Conservation (phyloP, 2,888 invertebrate genomes). For the Alcis repandata region DNA sequence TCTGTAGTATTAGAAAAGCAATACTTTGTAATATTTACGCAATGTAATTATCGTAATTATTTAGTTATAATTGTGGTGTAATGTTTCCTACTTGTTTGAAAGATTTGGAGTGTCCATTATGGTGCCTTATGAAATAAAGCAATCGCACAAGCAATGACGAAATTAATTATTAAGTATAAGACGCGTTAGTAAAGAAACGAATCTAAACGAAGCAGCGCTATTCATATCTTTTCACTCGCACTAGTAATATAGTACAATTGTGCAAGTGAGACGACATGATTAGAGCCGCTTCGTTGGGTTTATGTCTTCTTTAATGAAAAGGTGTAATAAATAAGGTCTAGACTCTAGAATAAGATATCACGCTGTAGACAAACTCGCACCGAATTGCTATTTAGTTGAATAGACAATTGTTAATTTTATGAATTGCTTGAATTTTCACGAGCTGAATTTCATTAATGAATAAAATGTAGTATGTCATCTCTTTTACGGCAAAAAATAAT, state of each 20-base stretch:
- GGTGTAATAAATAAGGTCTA: too few relatives aligned
- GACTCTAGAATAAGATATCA: conserved; percentile 5
- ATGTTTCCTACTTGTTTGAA: conserved; percentile 23
- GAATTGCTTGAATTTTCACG: background rate
- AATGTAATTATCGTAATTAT: conserved; percentile 9
- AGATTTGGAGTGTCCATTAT: conserved; percentile 48
- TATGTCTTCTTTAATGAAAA: too few relatives aligned
- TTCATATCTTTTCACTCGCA: background rate
- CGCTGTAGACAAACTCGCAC: conserved; percentile 19
- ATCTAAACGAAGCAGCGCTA: background rate
- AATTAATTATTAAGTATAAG: background rate
- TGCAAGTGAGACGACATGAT: too few relatives aligned
- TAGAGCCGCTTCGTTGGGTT: too few relatives aligned
- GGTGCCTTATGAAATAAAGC: conserved; percentile 54
- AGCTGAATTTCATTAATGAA: too few relatives aligned
- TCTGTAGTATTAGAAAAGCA: conserved; percentile 30
- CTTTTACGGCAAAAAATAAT: too few relatives aligned
- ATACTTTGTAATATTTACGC: conserved; percentile 20
- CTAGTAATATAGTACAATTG: background rate
- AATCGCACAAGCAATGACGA: conserved; percentile 33
- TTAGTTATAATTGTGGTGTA: conserved; percentile 22
- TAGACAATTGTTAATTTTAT: too few relatives aligned
- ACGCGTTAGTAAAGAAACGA: background rate
- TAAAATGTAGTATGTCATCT: too few relatives aligned
- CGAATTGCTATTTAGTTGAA: background rate